phyloP scores from a whole-genome alignment of 2,888 invertebrate genomes.

The Desoria tigrina region DNA sequence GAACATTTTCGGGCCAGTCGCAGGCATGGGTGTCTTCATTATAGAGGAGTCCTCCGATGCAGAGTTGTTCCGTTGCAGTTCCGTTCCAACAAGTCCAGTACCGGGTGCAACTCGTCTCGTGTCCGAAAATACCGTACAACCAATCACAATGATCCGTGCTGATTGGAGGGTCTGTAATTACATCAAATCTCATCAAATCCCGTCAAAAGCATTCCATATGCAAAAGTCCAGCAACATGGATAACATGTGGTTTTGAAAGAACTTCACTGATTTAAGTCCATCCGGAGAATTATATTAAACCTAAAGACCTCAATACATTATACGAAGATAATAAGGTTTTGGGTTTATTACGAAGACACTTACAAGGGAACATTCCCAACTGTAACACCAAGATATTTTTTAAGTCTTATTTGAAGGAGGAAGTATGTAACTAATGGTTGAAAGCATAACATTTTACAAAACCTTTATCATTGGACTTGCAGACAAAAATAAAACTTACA shows the following conservation, averaged over 20 bases:
- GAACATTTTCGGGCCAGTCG: constrained; percentile 92
- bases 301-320: no score
- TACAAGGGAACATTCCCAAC: no score
- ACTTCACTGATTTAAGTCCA: background rate
- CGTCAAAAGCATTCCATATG: background rate
- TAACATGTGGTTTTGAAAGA: background rate
- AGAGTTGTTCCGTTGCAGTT: constrained; percentile 86
- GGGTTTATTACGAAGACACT: no score
- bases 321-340: no score
- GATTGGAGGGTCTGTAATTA: constrained; percentile 76
- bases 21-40: constrained; percentile 88
- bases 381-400: no score
- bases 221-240: no score
- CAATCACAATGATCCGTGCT: constrained; percentile 86
- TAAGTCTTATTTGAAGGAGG: no score
- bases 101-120: constrained; percentile 87
- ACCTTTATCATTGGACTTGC: no score
- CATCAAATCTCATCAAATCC: background rate
- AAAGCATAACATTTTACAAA: no score
- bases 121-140: constrained; percentile 90
- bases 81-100: constrained; percentile 97
- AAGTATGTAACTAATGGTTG: no score
- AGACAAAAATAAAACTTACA: no score
- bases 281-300: background rate
- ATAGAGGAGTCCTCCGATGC: constrained; percentile 86